Percentiles rank a stretch among this genome's conserved stretches.
Evolutionary conservation across 2,797 vertebrate species (phyloP).

Genomic region (Tadarida brasiliensis): DNA sequence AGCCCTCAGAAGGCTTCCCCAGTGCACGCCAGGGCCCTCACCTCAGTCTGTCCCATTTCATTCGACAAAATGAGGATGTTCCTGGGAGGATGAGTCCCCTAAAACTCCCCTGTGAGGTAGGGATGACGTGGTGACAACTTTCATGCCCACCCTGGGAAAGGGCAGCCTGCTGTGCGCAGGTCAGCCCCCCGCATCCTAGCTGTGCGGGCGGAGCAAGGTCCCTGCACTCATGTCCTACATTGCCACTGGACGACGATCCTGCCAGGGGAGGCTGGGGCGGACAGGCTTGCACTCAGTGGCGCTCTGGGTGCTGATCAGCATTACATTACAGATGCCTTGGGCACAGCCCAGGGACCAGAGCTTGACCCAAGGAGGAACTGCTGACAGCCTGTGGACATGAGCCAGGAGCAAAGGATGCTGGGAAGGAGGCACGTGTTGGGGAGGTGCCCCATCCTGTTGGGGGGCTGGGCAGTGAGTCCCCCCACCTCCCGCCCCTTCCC

Average conservation of each 20-base stretch:
- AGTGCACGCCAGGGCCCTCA: fast-evolving
- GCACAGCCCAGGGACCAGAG: not conserved
- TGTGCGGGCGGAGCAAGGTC: not conserved
- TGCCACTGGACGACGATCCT: fast-evolving
- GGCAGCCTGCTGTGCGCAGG: not conserved
- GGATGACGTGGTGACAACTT: too few relatives aligned
- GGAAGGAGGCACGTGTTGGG: fast-evolving
- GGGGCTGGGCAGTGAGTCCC: not conserved
- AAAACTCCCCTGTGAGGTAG: not conserved
- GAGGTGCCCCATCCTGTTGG: not conserved
- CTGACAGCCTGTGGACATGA: not conserved
- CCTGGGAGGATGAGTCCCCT: not conserved
- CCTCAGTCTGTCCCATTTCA: not conserved
- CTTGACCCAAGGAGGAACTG: not conserved
- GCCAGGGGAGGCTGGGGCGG: not conserved
- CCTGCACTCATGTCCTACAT: not conserved
- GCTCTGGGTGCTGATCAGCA: not conserved
- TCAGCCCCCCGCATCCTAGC: not conserved
- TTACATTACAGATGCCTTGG: not conserved
- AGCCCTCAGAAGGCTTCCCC: not conserved
- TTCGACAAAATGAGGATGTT: not conserved
- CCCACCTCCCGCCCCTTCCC: not conserved
- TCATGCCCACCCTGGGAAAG: not conserved
- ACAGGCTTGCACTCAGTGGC: not conserved
- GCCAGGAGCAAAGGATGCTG: not conserved